Evolutionary conservation across 2,888 invertebrate species (phyloP), one percentile per base, ranked within the genome.

Genomic region (Cryptocephalus moraei): DNA sequence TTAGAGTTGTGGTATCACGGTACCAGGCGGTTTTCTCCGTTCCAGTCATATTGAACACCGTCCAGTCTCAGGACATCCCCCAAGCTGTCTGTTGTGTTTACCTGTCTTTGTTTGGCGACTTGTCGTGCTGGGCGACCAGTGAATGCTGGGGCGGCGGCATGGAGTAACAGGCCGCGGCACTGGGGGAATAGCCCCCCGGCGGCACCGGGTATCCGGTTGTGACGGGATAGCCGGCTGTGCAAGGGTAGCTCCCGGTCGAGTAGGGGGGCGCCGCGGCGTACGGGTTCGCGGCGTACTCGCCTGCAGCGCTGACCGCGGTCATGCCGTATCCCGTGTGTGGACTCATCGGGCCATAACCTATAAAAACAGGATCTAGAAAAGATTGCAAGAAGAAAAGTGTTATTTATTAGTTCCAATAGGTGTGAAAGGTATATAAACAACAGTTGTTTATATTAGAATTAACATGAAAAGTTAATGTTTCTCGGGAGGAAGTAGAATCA

Each of bases 271-370:
- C 51, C n/a, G 47, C 41, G 10, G 53, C 42, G 79, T 52, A 52
- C 1, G 55, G 78, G 74, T 87, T 75, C 65, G 86, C 72, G 36
- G 88, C 84, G 73, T 90, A 90, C 70, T 90, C 90, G 34, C 86
- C 82, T 66, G 84, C 85, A 8, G 42, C 42, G 22, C 32, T 31
- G 43, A 80, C 82, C 32, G 80, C 84, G 47, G 72, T 74, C 75
- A 87, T 84, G 0, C 86, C 87, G 67, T 88, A 88, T 8, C 87
- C 86, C 4, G 86, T 88, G 70, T 90, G 90, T 9, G 90, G 90
- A 68, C 89, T 89, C 68, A 86, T 84, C 32, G 84, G 82, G 33
- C 84, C 84, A 67, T 91, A 90, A 52, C 88, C 90, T 88, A 67
- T 47, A 44, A 51, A 43, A 22, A 22, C 22, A 22, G 22, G 22